phyloP scores from a whole-genome alignment of 2,888 invertebrate genomes.

The Metalampra italica region DNA sequence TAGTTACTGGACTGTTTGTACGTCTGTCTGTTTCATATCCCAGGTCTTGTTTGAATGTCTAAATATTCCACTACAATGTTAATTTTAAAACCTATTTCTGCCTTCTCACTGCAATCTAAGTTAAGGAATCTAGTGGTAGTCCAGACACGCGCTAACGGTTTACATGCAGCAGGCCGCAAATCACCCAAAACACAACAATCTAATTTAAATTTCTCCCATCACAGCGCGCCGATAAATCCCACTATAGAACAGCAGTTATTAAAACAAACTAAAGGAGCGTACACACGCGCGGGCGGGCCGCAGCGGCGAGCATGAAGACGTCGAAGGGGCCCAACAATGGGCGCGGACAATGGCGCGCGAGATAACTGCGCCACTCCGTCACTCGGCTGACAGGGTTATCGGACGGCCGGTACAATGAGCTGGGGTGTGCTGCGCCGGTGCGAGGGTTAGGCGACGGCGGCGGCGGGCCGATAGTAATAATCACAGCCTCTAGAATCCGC shows the following conservation, averaged over 20 bases:
- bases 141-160: no score
- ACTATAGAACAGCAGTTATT: background rate
- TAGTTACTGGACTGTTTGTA: background rate
- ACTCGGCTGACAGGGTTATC: conserved; percentile 75
- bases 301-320: conserved; percentile 49
- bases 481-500: background rate
- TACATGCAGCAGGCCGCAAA: no score
- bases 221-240: background rate
- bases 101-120: no score
- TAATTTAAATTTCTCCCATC: no score
- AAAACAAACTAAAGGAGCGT: conserved; percentile 26
- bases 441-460: conserved; percentile 5
- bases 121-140: no score
- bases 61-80: no score
- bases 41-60: background rate
- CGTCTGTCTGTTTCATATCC: background rate
- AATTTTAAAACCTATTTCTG: no score
- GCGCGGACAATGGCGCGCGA: conserved; percentile 54
- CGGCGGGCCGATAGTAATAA: background rate
- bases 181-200: no score
- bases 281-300: conserved; percentile 21
- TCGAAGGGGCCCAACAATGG: conserved; percentile 55
- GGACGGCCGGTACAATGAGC: conserved; percentile 43
- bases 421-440: conserved; percentile 18
- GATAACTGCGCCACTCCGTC: conserved; percentile 75